phyloP scores from a whole-genome alignment of 2,888 invertebrate species.

The Ophion costatus region DNA sequence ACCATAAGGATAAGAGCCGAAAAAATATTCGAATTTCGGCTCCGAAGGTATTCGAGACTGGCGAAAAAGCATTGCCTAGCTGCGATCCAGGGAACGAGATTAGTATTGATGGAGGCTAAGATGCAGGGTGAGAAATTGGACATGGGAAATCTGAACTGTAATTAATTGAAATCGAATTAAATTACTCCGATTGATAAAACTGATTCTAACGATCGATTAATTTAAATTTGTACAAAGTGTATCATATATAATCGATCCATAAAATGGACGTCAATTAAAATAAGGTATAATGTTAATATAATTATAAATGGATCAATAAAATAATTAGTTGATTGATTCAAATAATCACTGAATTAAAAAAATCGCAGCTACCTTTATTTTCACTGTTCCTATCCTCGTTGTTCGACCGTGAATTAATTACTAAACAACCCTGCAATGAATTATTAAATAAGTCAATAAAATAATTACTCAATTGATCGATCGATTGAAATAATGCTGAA shows the following conservation, averaged over 20 bases:
- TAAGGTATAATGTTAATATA: too few species aligned
- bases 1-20: constrained; percentile 79
- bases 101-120: constrained; percentile 82
- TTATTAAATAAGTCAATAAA: neutral
- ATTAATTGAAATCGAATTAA: constrained; percentile 11
- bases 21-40: constrained; percentile 79
- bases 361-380: too few species aligned
- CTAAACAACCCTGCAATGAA: too few species aligned
- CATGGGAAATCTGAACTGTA: constrained; percentile 65
- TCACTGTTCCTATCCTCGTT: too few species aligned
- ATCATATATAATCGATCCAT: neutral
- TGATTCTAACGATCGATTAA: neutral
- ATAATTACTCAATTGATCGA: neutral
- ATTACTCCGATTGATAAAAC: neutral
- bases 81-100: constrained; percentile 78
- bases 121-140: constrained; percentile 83
- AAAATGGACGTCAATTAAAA: too few species aligned
- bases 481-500: neutral
- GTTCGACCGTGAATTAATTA: too few species aligned
- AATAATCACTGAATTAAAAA: too few species aligned
- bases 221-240: neutral
- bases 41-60: constrained; percentile 75
- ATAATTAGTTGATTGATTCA: too few species aligned
- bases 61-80: constrained; percentile 77
- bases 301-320: too few species aligned